These are phyloP conservation scores for Synanthedon vespiformis DNA, from an alignment of 2,888 invertebrate genomes.

Conservation along the genomic window DNA sequence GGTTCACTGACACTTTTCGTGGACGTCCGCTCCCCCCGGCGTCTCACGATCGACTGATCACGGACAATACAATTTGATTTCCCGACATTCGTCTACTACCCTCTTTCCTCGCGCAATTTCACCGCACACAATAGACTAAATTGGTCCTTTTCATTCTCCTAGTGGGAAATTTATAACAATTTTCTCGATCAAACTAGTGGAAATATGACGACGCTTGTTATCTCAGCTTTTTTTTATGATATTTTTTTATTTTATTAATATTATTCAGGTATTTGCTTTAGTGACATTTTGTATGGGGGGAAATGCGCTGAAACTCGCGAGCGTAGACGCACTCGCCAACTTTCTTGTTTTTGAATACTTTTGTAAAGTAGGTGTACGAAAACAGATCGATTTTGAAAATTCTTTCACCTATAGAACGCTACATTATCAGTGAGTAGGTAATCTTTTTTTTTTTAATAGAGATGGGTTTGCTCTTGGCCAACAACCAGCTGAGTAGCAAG, in stretches of 20 bases:
- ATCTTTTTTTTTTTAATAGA: too few relatives aligned
- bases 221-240: conserved; percentile 2
- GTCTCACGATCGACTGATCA: conserved; percentile 39
- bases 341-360: too few relatives aligned
- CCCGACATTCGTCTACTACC: conserved; percentile 42
- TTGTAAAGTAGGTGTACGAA: too few relatives aligned
- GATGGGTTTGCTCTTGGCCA: too few relatives aligned
- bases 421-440: too few relatives aligned
- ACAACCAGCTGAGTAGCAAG: too few relatives aligned
- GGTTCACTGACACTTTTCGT: background rate
- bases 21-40: conserved; percentile 27
- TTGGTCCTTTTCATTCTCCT: conserved; percentile 20
- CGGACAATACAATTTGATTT: conserved; percentile 56
- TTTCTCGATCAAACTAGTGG: conserved; percentile 30
- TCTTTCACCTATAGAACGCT: too few relatives aligned
- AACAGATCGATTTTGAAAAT: too few relatives aligned
- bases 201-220: conserved; percentile 20
- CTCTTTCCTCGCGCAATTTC: conserved; percentile 50
- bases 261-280: too few relatives aligned
- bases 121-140: conserved; percentile 37
- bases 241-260: background rate
- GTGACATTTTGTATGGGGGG: too few relatives aligned
- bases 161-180: conserved; percentile 21
- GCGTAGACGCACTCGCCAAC: too few relatives aligned
- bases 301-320: too few relatives aligned